Percentiles rank a stretch among this genome's conserved stretches.
phyloP scores from a whole-genome alignment of 2,888 invertebrate species.

The Mycalesis mineus region DNA sequence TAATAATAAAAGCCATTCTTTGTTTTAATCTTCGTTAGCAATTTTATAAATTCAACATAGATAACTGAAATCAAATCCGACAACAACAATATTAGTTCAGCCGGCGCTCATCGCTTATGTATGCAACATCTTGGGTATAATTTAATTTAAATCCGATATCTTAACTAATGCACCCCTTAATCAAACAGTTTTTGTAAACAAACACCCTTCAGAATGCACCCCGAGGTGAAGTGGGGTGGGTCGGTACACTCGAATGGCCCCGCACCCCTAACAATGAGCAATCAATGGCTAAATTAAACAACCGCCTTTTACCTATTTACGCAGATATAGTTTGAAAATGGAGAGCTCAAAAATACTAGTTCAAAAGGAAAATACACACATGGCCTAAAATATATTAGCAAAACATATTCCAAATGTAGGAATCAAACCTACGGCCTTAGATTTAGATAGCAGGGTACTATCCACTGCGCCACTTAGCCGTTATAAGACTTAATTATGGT shows the following conservation, averaged over 20 bases:
- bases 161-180: slow-evolving; percentile 56
- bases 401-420: too few relatives aligned
- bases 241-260: slow-evolving; percentile 40
- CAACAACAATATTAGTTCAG: slow-evolving; percentile 1
- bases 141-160: slow-evolving; percentile 48
- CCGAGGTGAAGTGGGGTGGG: slow-evolving; percentile 22
- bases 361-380: too few relatives aligned
- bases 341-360: too few relatives aligned
- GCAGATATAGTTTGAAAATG: slow-evolving; percentile 8
- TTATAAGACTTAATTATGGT: too few relatives aligned
- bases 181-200: slow-evolving; percentile 48
- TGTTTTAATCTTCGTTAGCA: too few relatives aligned
- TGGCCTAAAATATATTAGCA: too few relatives aligned
- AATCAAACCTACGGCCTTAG: too few relatives aligned
- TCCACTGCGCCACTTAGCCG: too few relatives aligned
- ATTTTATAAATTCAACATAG: not conserved
- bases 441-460: too few relatives aligned
- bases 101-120: slow-evolving; percentile 6
- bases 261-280: slow-evolving; percentile 68
- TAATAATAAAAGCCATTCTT: too few relatives aligned
- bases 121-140: slow-evolving; percentile 30
- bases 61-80: not conserved
- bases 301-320: slow-evolving; percentile 45
- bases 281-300: slow-evolving; percentile 76
- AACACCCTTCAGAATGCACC: slow-evolving; percentile 56